Base-by-base conservation (phyloP, 53 echinoderm and acorn worm species). In the Crossaster papposus region DNA sequence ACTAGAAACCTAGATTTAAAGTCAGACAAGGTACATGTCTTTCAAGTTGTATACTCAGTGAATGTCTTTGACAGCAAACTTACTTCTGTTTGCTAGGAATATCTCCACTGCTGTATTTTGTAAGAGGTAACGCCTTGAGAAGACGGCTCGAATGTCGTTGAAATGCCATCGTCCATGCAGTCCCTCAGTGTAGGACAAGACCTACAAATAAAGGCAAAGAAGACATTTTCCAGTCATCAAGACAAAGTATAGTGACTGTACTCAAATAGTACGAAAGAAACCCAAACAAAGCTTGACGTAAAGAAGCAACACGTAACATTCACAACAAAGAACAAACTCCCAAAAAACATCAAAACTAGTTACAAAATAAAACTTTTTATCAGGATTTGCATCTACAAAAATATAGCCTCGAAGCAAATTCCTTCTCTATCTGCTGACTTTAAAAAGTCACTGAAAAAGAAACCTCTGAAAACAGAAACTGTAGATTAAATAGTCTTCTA, bases 91-190 rank as follows among this genome's bases (percentile, higher is more conserved):
- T 51, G 99, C 96, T 68, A 96, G 89, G 91, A 99, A 99, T 54
- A 96, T 92, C 88, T 99, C 96, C 82, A 96, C 76, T 0, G 99
- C 96, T 14, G 99, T 94, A 73, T 95, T 99, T 79, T 96, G 96
- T 24, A 99, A 91, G 1, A 99, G 95, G 72, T 99, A 99, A 22
- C 96, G 76, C 37, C 99, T 90, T 44, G 93, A 96, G 76, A 99
- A 99, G 52, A 99, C 93, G 4, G 99, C 99, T 75, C 99, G 89
- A 78, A 99, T 95, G 84, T 96, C 96, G 89, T 99, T 96, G 95
- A 99, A 99, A 78, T 95, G 95, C 99, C 99, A 99, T 92, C 95
- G 90, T 80, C 99, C 99, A 92, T 99, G 99, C 18, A 99, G 86
- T n/a, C 99, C 99, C 51, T 99, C 99, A 17, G 99, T 96, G 92